Percentiles rank a stretch among this genome's conserved stretches.
phyloP scores from a whole-genome alignment of 2,113 vertebrate genomes.

The Alouatta palliata region DNA sequence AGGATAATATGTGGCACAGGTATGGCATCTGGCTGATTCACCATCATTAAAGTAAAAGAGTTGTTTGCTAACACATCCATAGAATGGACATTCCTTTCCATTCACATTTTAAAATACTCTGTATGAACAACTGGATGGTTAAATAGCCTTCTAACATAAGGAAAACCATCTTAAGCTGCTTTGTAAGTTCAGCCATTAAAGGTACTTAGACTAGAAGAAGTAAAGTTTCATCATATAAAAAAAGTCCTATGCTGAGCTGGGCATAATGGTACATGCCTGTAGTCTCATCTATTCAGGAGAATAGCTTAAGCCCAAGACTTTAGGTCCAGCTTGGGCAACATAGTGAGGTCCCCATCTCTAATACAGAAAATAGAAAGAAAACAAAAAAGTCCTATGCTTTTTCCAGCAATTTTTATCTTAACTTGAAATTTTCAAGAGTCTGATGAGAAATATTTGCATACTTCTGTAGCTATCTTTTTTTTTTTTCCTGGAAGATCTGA shows the following conservation, averaged over 20 bases:
- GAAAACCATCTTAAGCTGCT: background rate
- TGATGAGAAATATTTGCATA: background rate
- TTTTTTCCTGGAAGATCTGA: background rate
- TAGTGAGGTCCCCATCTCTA: background rate
- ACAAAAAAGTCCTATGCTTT: background rate
- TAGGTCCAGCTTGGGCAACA: background rate
- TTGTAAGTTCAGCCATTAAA: background rate
- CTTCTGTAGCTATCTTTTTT: background rate
- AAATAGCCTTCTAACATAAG: background rate
- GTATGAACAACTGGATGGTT: slow-evolving; percentile 10
- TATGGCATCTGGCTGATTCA: background rate
- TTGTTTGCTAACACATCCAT: background rate
- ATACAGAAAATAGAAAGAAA: too few relatives aligned
- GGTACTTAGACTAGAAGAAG: background rate
- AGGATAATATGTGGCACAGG: background rate
- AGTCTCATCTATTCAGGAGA: too few relatives aligned
- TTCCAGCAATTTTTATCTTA: background rate
- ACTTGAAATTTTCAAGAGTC: background rate
- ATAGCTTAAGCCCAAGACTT: too few relatives aligned
- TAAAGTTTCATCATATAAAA: background rate
- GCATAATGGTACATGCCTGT: too few relatives aligned
- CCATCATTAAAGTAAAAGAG: background rate
- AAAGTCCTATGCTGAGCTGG: background rate
- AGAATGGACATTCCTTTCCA: background rate
- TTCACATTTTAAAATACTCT: slow-evolving; percentile 13